Evolutionary conservation across 2,797 vertebrate genomes (phyloP), one percentile per base, ranked within the genome.

Genomic region (Mus caroli): DNA sequence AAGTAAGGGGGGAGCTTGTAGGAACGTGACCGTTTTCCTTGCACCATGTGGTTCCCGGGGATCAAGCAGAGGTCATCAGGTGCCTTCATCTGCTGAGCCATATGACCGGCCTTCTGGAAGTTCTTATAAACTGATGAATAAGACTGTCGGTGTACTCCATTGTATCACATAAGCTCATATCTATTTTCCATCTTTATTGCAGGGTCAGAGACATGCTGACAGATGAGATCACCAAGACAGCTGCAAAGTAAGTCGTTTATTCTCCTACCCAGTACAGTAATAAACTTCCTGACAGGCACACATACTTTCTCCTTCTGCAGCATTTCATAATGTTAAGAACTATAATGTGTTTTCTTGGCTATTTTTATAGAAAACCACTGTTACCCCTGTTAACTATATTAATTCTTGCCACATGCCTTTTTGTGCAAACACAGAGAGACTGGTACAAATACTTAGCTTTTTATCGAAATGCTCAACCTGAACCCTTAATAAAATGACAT

Each of bases 181-280:
- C 31, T 96, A 1, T 97, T 95, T 93, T 94, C 13, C 34, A 50
- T 97, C 78, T 96, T 52, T 85, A 4, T 96, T 95, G 67, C 98
- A 99, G 99, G 99, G 98, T 99, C 97, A 99, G 99, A 98, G 99
- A 99, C 98, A 99, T 99, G 97, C 98, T 99, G 98, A 98, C 99
- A 0, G 99, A 99, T 92, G 98, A 98, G 67, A 94, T 99, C 94
- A 99, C 99, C 97, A 99, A 99, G 98, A 98, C 98, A 92, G 99
- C 99, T 94, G 99, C 99, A 89, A 99, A 99, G 99, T 99, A 98
- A 99, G 60, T 52, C 60, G 9, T 52, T 96, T 34, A 90, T 95
- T 87, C 56, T 85, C 37, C 93, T 91, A 75, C 34, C 77, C 28
- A 50, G 78, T 24, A n/a, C 86, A 93, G 90, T 75, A 88, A 11